phyloP scores from a whole-genome alignment of 2,888 invertebrate species.

The Plebejus argus region DNA sequence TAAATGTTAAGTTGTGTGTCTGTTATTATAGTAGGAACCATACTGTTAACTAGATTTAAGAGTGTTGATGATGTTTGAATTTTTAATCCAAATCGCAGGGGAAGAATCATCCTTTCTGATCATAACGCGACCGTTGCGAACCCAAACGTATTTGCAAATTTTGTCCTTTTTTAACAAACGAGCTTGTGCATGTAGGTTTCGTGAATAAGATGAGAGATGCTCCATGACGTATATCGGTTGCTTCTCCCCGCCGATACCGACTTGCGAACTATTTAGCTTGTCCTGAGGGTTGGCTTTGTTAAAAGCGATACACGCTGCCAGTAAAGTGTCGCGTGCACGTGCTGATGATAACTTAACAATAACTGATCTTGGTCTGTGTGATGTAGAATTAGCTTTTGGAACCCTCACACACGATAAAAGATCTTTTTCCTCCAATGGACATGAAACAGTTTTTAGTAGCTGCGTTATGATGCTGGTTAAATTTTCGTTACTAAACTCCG shows the following conservation, averaged over 20 bases:
- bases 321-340: not conserved
- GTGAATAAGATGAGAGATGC: not conserved
- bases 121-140: slow-evolving; percentile 2
- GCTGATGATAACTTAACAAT: not conserved
- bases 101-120: not conserved
- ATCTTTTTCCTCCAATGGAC: slow-evolving; percentile 10
- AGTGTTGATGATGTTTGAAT: not conserved
- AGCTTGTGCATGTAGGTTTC: not conserved
- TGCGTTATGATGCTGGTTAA: not conserved
- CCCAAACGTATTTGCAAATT: not conserved
- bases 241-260: not conserved
- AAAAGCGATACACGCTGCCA: not conserved
- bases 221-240: not conserved
- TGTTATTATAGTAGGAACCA: not conserved
- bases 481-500: not conserved
- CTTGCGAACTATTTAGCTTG: not conserved
- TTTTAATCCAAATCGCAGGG: not conserved
- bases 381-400: not conserved
- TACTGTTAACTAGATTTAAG: not conserved
- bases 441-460: not conserved
- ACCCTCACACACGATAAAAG: not conserved
- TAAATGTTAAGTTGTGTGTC: not conserved
- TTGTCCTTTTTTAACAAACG: not conserved
- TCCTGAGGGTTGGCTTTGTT: not conserved
- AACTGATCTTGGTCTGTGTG: not conserved